Conservation (phyloP, 2,888 invertebrate genomes). For the Laothoe populi region DNA sequence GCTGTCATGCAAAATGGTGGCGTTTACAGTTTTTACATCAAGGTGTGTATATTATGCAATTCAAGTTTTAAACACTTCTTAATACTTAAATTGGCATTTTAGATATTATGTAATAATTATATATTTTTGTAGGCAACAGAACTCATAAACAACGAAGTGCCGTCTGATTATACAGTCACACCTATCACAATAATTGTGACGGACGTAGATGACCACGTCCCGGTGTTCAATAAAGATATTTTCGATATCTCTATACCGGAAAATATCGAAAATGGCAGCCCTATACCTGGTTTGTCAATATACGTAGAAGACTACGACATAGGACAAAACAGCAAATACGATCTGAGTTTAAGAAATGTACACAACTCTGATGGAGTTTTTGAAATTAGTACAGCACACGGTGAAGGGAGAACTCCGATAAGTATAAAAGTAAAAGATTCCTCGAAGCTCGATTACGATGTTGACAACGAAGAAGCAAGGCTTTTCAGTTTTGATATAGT, state of each 20-base stretch:
- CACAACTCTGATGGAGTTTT: conserved; percentile 85
- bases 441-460: conserved; percentile 89
- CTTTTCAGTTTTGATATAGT: conserved; percentile 88
- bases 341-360: conserved; percentile 85
- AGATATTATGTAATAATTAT: too few species aligned
- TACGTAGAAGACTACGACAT: conserved; percentile 90
- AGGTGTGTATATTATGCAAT: conserved; percentile 63
- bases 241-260: conserved; percentile 90
- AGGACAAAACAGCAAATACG: conserved; percentile 89
- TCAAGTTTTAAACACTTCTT: background rate
- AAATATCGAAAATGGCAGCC: conserved; percentile 89
- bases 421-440: conserved; percentile 89
- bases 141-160: conserved; percentile 88
- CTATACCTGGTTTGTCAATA: conserved; percentile 89
- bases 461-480: conserved; percentile 83
- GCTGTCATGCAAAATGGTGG: conserved; percentile 91
- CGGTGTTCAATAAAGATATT: conserved; percentile 87
- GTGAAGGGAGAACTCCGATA: conserved; percentile 90
- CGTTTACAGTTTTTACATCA: conserved; percentile 89
- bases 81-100: too few species aligned
- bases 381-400: conserved; percentile 87
- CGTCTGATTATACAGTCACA: conserved; percentile 88
- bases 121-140: conserved; percentile 88
- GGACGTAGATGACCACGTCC: conserved; percentile 91
- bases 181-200: conserved; percentile 91